A percentile compares a stretch with the other conserved stretches of the same genome.
These are phyloP conservation scores for Meliscaeva auricollis DNA, from an alignment of 2,888 invertebrate genomes.

Conservation along the genomic window DNA sequence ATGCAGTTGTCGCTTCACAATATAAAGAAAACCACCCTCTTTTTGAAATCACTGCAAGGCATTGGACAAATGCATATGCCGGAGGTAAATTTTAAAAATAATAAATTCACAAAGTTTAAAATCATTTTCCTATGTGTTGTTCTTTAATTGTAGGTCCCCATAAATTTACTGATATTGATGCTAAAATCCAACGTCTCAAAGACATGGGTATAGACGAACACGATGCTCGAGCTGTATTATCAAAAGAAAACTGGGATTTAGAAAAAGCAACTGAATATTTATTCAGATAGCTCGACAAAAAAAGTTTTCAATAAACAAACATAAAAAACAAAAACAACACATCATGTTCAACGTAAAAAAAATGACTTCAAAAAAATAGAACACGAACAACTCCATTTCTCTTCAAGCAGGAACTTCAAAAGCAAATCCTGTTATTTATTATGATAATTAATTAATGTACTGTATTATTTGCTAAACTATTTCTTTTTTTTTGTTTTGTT, in stretches of 20 bases:
- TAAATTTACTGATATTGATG: slow-evolving; percentile 91
- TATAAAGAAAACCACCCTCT: slow-evolving; percentile 95
- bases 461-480: slow-evolving; percentile 52
- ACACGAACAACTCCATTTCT: slow-evolving; percentile 44
- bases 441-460: slow-evolving; percentile 44
- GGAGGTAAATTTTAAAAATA: slow-evolving; percentile 86
- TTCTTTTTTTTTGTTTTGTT: slow-evolving; percentile 38
- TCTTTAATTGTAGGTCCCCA: slow-evolving; percentile 87
- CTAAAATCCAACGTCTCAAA: slow-evolving; percentile 93
- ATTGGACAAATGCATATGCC: slow-evolving; percentile 98
- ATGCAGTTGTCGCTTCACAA: slow-evolving; percentile 98
- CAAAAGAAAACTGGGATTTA: slow-evolving; percentile 96
- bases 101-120: neutral
- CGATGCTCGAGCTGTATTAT: slow-evolving; percentile 94
- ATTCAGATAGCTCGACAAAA: slow-evolving; percentile 88
- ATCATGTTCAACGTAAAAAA: slow-evolving; percentile 50
- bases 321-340: slow-evolving; percentile 16
- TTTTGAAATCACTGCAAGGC: slow-evolving; percentile 95
- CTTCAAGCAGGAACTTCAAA: slow-evolving; percentile 55
- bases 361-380: slow-evolving; percentile 45
- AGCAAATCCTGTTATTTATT: slow-evolving; percentile 65
- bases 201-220: slow-evolving; percentile 98
- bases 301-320: neutral
- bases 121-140: neutral
- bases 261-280: slow-evolving; percentile 95